These are phyloP conservation scores for Globia sparganii DNA, from an alignment of 2,888 invertebrate genomes.

Conservation along the genomic window DNA sequence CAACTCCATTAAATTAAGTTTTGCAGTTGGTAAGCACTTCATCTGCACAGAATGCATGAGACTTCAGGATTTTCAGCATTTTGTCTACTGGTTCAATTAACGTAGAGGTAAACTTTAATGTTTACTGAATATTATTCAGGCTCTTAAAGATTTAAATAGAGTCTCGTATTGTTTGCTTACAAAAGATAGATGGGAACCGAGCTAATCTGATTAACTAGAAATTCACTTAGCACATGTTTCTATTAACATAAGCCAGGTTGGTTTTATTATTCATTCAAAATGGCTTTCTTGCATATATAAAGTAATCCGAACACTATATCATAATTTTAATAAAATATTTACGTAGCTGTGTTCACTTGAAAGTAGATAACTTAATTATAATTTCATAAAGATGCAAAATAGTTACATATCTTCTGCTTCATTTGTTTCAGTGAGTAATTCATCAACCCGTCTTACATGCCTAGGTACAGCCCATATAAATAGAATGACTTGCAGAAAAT, in stretches of 20 bases:
- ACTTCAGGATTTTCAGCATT: constrained; percentile 24
- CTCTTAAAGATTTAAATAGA: constrained; percentile 25
- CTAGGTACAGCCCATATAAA: too few species aligned
- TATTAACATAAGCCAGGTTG: constrained; percentile 33
- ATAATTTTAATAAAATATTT: constrained; percentile 4
- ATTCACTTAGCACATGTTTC: constrained; percentile 32
- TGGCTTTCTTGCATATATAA: not conserved
- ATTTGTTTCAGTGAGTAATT: too few species aligned
- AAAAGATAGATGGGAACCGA: constrained; percentile 31
- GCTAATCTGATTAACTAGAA: constrained; percentile 39
- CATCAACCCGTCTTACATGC: too few species aligned
- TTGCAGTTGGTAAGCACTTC: constrained; percentile 22
- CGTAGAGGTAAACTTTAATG: constrained; percentile 15
- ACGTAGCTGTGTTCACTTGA: not conserved
- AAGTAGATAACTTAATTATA: not conserved
- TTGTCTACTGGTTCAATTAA: constrained; percentile 11
- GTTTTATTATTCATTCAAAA: constrained; percentile 20
- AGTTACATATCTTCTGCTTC: too few species aligned
- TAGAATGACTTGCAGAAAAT: too few species aligned
- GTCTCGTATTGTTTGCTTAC: constrained; percentile 34
- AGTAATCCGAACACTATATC: not conserved
- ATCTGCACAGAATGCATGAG: constrained; percentile 7
- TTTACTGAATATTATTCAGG: constrained; percentile 31
- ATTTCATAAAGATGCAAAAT: not conserved
- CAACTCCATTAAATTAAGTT: constrained; percentile 16